phyloP scores from a whole-genome alignment of 2,113 vertebrate species.

The Hypanus sabinus region DNA sequence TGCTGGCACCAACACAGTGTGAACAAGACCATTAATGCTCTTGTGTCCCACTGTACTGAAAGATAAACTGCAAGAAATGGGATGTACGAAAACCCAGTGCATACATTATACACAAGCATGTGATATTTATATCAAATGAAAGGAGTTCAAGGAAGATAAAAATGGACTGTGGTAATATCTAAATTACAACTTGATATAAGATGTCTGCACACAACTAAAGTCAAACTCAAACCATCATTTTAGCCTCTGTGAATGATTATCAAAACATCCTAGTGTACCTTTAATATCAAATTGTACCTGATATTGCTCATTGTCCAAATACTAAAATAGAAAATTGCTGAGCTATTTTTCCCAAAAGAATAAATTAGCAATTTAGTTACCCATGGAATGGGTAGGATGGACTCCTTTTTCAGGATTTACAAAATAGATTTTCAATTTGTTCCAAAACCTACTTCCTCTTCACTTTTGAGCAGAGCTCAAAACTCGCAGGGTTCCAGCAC shows the following conservation, averaged over 20 bases:
- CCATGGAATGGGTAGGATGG: background rate
- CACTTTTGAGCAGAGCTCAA: background rate
- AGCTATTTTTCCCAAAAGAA: background rate
- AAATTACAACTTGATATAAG: background rate
- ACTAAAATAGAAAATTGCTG: background rate
- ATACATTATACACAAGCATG: background rate
- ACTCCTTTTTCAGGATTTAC: background rate
- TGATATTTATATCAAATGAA: slow-evolving; percentile 25
- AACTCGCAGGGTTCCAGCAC: background rate
- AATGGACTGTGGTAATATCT: background rate
- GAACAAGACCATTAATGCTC: background rate
- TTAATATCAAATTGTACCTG: background rate
- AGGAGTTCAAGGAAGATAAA: background rate
- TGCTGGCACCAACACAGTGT: background rate
- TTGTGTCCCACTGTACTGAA: background rate
- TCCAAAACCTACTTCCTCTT: background rate
- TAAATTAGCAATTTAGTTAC: background rate
- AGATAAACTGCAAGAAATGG: background rate
- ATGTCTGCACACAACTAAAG: background rate
- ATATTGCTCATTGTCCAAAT: background rate
- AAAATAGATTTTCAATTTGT: background rate
- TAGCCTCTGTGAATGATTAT: background rate
- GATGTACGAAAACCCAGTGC: background rate
- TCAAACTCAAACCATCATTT: background rate
- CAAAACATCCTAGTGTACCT: background rate